A percentile compares a stretch with the other conserved stretches of the same genome.
Evolutionary conservation across 2,113 vertebrate genomes (phyloP).

Genomic region (Sardina pilchardus): DNA sequence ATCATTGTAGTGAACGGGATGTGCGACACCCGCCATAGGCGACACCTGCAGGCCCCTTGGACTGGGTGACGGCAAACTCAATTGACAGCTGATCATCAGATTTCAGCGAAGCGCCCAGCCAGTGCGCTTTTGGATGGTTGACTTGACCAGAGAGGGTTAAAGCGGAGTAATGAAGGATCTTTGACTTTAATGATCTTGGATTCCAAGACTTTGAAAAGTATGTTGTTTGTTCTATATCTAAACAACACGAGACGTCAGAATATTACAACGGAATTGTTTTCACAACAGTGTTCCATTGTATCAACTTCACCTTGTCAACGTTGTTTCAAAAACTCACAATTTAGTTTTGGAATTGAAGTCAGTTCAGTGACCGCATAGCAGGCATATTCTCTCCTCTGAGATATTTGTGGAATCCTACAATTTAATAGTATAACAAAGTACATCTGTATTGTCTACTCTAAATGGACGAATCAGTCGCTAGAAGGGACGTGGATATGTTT

Average conservation of each 20-base stretch:
- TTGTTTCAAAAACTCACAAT: conserved; percentile 14
- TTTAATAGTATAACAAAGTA: neutral
- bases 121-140: too few relatives aligned
- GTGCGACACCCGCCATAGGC: too few relatives aligned
- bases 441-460: neutral
- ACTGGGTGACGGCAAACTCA: too few relatives aligned
- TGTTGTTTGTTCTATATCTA: neutral
- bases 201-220: neutral
- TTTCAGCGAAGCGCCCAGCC: too few relatives aligned
- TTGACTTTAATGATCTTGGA: too few relatives aligned
- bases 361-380: neutral
- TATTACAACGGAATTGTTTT: neutral
- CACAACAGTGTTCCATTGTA: neutral
- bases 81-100: too few relatives aligned
- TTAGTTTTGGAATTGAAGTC: neutral
- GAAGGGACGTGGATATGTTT: neutral
- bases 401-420: neutral
- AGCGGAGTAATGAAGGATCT: too few relatives aligned
- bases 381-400: neutral
- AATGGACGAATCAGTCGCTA: neutral
- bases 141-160: too few relatives aligned
- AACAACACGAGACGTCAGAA: neutral
- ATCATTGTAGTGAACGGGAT: too few relatives aligned
- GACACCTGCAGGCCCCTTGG: too few relatives aligned
- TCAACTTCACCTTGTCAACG: neutral